Conservation (phyloP, 1,140 invertebrate species). For the Diuraphis noxia region DNA sequence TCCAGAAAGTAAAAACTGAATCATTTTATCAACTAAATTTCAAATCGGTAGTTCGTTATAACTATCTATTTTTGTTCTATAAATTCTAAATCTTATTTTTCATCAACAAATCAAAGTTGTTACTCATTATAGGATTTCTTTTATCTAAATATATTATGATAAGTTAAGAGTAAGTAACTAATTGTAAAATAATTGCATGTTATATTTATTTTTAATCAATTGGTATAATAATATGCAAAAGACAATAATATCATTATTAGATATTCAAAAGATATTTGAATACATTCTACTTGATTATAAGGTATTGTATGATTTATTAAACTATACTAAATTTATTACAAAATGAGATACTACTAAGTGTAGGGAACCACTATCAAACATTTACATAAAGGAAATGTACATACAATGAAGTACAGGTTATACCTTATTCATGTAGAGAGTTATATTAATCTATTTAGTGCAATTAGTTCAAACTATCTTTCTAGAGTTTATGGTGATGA, state of each 20-base stretch:
- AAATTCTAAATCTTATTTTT: neutral
- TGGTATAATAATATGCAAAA: neutral
- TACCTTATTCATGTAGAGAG: neutral
- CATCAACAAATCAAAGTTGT: neutral
- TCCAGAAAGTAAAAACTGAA: neutral
- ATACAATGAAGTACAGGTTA: neutral
- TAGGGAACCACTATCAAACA: neutral
- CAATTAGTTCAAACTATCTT: neutral
- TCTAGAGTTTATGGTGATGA: neutral
- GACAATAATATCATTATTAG: neutral
- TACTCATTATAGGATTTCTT: neutral
- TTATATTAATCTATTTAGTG: neutral
- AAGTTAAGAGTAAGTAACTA: neutral
- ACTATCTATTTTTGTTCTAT: neutral
- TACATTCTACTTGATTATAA: neutral
- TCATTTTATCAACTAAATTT: neutral
- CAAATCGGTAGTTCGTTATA: neutral
- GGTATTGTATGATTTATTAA: neutral
- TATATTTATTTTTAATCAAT: neutral
- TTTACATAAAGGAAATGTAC: neutral
- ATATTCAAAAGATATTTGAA: too few relatives aligned
- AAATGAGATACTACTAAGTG: neutral
- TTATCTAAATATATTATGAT: neutral
- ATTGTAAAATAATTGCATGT: neutral
- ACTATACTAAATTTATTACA: neutral